Evolutionary conservation across 2,888 invertebrate genomes (phyloP), one percentile per base, ranked within the genome.

Genomic region (Encarsia formosa): DNA sequence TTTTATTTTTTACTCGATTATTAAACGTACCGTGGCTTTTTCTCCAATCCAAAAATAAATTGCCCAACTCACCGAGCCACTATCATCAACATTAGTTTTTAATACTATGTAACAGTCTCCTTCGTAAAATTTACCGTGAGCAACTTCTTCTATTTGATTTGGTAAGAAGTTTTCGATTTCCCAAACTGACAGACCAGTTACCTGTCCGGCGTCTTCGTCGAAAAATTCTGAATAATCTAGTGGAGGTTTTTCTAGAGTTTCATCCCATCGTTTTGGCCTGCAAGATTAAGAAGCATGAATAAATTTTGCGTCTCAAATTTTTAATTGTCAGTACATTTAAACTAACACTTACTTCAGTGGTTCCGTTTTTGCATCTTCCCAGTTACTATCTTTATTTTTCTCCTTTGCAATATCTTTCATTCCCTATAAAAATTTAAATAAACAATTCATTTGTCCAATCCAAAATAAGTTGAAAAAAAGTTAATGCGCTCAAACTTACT

Each of bases 31-130:
- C 11, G 96, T 87, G 3, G 96, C 91, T 68, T 92, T 88, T 56
- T 88, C 90, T 26, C 99, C 99, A 65, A 99, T 99, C 99, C 98
- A 99, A 75, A 97, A 99, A 77, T 88, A 99, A 66, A 99, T 99
- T 64, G 93, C 88, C 94, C 98, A 98, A 49, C 83, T 81, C 5
- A 97, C 76, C 50, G 88, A 88, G 11, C 91, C 87, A 64, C 86
- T 82, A 45, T 91, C 91, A 68, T 94, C 94, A 32, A 87, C 75
- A 32, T 79, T 80, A 0, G 97, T 97, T 75, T 94, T 92, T 51
- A 98, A 76, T 39, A 99, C 82, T 63, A 99, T 97, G 75, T 99
- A 99, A 74, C 98, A 98, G 74, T 99, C 99, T 5, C 92, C 98
- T 76, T 98, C 96, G 71, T 97, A 99, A 77, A 99, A 99, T 75